Conservation (phyloP, 2,113 vertebrate species). For the Pseudorectes ferrugineus region DNA sequence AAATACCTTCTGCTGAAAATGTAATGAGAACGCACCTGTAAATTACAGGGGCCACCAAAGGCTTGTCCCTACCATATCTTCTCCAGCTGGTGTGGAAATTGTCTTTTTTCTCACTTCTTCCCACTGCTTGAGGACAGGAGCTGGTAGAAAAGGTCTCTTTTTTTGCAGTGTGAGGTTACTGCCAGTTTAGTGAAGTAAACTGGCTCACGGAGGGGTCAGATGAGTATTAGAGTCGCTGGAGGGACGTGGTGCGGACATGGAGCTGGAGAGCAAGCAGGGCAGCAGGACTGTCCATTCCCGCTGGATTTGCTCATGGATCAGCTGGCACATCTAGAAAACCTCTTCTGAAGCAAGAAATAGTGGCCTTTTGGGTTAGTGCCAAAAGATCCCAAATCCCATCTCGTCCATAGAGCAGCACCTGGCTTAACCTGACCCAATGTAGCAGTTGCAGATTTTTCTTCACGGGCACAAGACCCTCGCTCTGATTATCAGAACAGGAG, state of each 20-base stretch:
- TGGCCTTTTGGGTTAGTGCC: background rate
- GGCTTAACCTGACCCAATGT: background rate
- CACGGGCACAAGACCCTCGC: accelerated
- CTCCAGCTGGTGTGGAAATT: background rate
- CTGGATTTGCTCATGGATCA: background rate
- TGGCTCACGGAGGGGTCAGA: background rate
- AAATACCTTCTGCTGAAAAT: background rate
- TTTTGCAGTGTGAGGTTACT: background rate
- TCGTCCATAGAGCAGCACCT: background rate
- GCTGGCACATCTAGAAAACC: background rate
- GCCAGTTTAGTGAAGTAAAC: background rate
- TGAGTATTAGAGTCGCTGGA: background rate
- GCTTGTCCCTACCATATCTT: accelerated
- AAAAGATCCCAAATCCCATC: background rate
- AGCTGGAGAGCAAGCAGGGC: background rate
- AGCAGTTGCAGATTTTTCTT: background rate
- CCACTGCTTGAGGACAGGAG: background rate
- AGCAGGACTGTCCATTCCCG: background rate
- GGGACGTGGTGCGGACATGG: accelerated
- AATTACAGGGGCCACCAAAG: background rate
- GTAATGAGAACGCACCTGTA: background rate
- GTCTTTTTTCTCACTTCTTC: background rate
- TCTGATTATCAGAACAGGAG: background rate
- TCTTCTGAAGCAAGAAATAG: background rate
- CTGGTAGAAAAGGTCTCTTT: background rate